These are phyloP conservation scores for Ophion slaviceki DNA, from an alignment of 2,888 invertebrate genomes.

Conservation along the genomic window DNA sequence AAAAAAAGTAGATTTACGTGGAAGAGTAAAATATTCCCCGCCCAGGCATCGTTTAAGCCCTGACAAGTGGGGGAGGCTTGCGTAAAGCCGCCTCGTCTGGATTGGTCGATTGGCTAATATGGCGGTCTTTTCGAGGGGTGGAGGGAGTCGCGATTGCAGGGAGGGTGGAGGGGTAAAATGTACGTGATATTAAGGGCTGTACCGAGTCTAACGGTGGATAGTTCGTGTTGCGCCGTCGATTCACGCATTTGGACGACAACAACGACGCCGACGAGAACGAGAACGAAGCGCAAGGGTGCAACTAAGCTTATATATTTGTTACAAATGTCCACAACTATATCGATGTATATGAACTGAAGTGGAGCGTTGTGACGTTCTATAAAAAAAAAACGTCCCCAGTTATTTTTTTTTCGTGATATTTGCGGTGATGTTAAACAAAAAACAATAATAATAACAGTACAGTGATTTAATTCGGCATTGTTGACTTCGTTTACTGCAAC, in stretches of 20 bases:
- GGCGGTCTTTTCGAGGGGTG: slow-evolving; percentile 76
- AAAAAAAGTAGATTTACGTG: slow-evolving; percentile 78
- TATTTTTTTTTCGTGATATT: slow-evolving; percentile 43
- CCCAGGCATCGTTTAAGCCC: slow-evolving; percentile 82
- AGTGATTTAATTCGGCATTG: slow-evolving; percentile 46
- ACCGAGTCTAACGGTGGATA: slow-evolving; percentile 80
- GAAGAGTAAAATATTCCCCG: slow-evolving; percentile 82
- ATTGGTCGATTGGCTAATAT: slow-evolving; percentile 84
- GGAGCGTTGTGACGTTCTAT: slow-evolving; percentile 25
- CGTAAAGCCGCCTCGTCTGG: slow-evolving; percentile 81
- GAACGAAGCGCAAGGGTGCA: slow-evolving; percentile 26
- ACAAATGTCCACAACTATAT: slow-evolving; percentile 18
- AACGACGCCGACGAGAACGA: slow-evolving; percentile 43
- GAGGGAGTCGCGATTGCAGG: slow-evolving; percentile 68
- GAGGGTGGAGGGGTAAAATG: slow-evolving; percentile 68
- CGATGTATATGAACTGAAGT: slow-evolving; percentile 13
- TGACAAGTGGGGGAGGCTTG: slow-evolving; percentile 78
- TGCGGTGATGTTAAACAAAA: slow-evolving; percentile 38
- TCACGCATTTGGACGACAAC: slow-evolving; percentile 77
- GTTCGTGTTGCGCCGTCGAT: slow-evolving; percentile 85
- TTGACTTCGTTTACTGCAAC: slow-evolving; percentile 14
- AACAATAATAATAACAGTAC: slow-evolving; percentile 1
- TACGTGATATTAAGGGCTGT: slow-evolving; percentile 82
- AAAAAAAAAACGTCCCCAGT: slow-evolving; percentile 7
- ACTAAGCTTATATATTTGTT: slow-evolving; percentile 8